phyloP scores from a whole-genome alignment of 1,140 invertebrate species.

The Camponotus pennsylvanicus region DNA sequence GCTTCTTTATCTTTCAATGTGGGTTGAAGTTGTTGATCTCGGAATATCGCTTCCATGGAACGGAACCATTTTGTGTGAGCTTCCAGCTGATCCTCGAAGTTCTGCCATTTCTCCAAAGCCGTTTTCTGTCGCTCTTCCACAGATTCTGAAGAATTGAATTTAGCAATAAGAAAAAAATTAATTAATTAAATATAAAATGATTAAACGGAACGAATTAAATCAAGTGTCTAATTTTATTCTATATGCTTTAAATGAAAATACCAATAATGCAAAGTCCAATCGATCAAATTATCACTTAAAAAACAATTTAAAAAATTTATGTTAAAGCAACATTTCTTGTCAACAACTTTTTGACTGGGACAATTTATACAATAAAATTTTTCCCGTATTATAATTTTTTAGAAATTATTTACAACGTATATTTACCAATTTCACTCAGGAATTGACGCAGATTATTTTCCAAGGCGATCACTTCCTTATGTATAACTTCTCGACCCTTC shows the following conservation, averaged over 20 bases:
- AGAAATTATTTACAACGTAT: not conserved
- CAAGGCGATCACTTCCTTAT: conserved; percentile 91
- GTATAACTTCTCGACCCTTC: conserved; percentile 91
- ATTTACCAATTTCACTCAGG: conserved; percentile 88
- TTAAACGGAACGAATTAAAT: not conserved
- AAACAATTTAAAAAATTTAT: too few species aligned
- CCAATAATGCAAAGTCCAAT: too few species aligned
- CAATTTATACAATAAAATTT: not conserved
- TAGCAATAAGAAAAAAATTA: conserved; percentile 17
- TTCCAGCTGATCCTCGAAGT: conserved; percentile 94
- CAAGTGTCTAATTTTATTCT: not conserved
- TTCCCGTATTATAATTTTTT: not conserved
- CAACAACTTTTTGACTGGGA: not conserved
- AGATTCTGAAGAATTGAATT: conserved; percentile 80
- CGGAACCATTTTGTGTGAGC: conserved; percentile 94
- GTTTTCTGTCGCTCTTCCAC: conserved; percentile 91
- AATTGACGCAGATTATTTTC: conserved; percentile 89
- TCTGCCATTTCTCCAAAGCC: conserved; percentile 93
- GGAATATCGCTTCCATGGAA: conserved; percentile 92
- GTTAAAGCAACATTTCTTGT: too few species aligned
- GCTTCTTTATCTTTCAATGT: conserved; percentile 93
- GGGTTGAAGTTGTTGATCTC: conserved; percentile 94
- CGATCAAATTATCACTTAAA: too few species aligned
- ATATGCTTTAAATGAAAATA: too few species aligned
- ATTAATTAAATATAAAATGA: not conserved